Percentiles rank a stretch among this genome's conserved stretches.
Conservation (phyloP, 2,797 vertebrate species). For the Catamblyrhynchus diadema region DNA sequence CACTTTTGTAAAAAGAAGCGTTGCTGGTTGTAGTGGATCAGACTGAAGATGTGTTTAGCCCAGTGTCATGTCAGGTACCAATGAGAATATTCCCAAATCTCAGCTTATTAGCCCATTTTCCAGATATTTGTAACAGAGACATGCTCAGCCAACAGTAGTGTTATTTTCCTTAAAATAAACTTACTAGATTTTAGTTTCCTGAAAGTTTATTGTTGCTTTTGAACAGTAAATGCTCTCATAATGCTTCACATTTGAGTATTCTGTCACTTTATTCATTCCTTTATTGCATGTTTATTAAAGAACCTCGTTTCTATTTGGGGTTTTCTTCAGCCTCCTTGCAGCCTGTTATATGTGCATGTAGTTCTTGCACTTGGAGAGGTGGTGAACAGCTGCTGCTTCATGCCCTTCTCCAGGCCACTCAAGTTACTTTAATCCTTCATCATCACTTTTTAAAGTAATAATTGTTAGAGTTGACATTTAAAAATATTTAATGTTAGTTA, state of each 20-base stretch:
- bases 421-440: neutral
- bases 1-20: neutral
- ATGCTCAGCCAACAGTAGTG: rapidly evolving
- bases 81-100: neutral
- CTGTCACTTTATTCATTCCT: neutral
- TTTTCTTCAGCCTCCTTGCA: neutral
- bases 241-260: neutral
- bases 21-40: neutral
- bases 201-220: neutral
- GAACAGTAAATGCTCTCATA: neutral
- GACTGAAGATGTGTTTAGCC: neutral
- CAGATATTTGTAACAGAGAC: neutral
- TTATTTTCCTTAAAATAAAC: neutral
- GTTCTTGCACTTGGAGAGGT: neutral
- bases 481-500: neutral
- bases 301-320: neutral
- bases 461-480: neutral
- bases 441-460: neutral
- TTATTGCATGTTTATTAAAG: neutral
- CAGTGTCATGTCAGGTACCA: neutral
- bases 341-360: rapidly evolving
- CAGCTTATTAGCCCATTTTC: neutral
- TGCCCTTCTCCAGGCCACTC: neutral
- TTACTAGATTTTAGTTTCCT: neutral
- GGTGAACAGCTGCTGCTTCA: neutral